Evolutionary conservation across 23 tunicate genomes (phyloP).

Genomic region (Styela plicata): DNA sequence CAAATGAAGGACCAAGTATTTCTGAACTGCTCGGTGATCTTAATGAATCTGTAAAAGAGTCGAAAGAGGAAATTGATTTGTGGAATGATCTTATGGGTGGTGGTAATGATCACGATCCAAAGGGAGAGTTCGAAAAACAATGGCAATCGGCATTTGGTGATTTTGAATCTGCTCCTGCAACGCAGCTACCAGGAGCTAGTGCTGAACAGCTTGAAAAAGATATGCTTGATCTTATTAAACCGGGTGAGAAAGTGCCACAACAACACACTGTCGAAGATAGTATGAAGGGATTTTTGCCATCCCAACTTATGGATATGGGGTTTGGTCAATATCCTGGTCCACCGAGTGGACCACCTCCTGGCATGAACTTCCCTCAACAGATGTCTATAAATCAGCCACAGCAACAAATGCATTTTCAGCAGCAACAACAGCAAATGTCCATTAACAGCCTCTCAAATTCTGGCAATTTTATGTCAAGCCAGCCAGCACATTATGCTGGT

Average conservation of each 20-base stretch:
- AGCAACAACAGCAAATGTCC: neutral
- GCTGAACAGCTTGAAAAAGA: neutral
- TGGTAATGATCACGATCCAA: slow-evolving; percentile 32
- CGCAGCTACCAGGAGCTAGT: neutral
- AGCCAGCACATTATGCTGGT: neutral
- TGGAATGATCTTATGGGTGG: slow-evolving; percentile 72
- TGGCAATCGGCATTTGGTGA: slow-evolving; percentile 96
- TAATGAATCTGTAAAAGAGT: slow-evolving; percentile 9
- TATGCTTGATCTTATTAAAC: slow-evolving; percentile 6
- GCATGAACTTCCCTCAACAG: neutral
- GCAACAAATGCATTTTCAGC: slow-evolving; percentile 24
- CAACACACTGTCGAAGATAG: neutral
- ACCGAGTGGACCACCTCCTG: neutral
- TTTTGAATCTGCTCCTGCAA: slow-evolving; percentile 43
- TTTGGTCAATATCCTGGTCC: neutral
- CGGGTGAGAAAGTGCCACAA: neutral
- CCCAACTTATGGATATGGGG: slow-evolving; percentile 71
- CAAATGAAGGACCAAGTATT: slow-evolving; percentile 6
- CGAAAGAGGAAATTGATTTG: slow-evolving; percentile 66
- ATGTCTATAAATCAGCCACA: slow-evolving; percentile 8
- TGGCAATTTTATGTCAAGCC: neutral
- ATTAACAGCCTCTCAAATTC: neutral
- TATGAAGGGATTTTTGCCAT: slow-evolving; percentile 66
- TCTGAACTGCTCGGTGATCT: slow-evolving; percentile 40
- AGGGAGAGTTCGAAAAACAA: slow-evolving; percentile 59